Conservation (phyloP, 2,797 vertebrate species). For the Tarsius wallacei region DNA sequence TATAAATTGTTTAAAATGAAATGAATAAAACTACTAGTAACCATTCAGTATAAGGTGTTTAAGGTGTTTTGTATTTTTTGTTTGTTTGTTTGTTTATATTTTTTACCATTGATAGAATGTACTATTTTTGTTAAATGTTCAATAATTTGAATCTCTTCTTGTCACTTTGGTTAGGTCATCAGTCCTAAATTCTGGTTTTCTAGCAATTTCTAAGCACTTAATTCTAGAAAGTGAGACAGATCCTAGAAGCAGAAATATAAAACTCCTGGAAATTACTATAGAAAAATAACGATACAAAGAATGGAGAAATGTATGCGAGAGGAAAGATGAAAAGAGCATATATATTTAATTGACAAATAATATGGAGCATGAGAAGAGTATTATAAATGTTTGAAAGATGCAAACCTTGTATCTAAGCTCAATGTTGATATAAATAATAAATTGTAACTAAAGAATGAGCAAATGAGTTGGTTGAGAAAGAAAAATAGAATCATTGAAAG, state of each 20-base stretch:
- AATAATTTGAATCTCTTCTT: not conserved
- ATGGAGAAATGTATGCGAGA: not conserved
- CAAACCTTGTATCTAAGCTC: not conserved
- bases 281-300: not conserved
- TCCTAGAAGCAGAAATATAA: not conserved
- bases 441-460: not conserved
- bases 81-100: too few species aligned
- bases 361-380: not conserved
- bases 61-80: too few species aligned
- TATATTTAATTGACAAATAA: conserved; percentile 55
- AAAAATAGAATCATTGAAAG: not conserved
- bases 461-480: not conserved
- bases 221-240: not conserved
- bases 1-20: conserved; percentile 49
- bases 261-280: conserved; percentile 5
- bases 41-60: not conserved
- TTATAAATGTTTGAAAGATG: not conserved
- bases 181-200: not conserved
- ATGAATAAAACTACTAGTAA: not conserved
- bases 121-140: not conserved
- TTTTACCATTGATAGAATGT: not conserved
- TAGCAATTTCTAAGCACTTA: not conserved
- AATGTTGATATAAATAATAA: conserved; percentile 36
- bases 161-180: not conserved
- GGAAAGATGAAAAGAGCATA: not conserved